phyloP scores from a whole-genome alignment of 2,888 invertebrate species.

The Exocentrus adspersus region DNA sequence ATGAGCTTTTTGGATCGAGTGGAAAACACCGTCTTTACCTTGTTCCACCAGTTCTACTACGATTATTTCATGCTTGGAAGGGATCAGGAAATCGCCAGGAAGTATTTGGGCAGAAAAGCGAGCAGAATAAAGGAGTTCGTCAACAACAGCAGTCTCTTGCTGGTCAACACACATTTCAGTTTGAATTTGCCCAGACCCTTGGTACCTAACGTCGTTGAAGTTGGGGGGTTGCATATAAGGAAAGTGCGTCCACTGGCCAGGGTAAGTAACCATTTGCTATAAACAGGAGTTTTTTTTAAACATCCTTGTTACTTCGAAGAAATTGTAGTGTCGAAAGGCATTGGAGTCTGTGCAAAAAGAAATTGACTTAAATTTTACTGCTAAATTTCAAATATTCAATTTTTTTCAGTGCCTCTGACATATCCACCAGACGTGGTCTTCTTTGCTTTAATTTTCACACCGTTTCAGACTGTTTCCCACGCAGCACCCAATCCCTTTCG shows the following conservation, averaged over 20 bases:
- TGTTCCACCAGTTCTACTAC: conserved; percentile 32
- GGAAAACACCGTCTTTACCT: conserved; percentile 42
- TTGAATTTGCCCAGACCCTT: conserved; percentile 62
- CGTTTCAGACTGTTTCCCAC: too few species aligned
- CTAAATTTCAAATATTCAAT: too few species aligned
- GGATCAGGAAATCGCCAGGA: conserved; percentile 33
- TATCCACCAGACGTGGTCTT: too few species aligned
- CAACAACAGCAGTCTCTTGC: conserved; percentile 61
- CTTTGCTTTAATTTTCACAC: too few species aligned
- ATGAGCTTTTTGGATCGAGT: conserved; percentile 51
- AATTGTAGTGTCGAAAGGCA: too few species aligned
- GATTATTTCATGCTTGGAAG: conserved; percentile 30
- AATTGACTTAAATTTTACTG: too few species aligned
- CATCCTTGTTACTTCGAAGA: too few species aligned
- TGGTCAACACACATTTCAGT: conserved; percentile 65
- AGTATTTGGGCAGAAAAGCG: conserved; percentile 29
- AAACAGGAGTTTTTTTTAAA: too few species aligned
- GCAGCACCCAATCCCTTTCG: background rate
- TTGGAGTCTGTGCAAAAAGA: too few species aligned
- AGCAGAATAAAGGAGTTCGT: conserved; percentile 51
- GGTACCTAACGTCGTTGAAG: conserved; percentile 65
- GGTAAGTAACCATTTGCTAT: conserved; percentile 18
- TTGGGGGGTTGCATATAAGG: conserved; percentile 66
- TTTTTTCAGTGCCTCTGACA: too few species aligned
- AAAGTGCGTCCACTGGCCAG: conserved; percentile 43